phyloP scores from a whole-genome alignment of 2,113 vertebrate species.

The Rhipidura dahli region DNA sequence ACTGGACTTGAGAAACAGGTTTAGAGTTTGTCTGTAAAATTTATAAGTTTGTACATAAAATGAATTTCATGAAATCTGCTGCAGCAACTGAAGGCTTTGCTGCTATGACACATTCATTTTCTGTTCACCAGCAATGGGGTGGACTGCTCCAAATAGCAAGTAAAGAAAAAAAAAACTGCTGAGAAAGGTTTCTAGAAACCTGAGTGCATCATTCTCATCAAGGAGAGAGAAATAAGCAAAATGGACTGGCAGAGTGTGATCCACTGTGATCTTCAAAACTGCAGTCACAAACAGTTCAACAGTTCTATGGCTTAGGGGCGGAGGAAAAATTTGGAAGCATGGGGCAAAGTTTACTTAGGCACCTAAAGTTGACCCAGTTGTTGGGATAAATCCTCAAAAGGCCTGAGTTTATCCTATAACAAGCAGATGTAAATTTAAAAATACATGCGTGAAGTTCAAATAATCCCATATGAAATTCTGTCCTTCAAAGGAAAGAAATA shows the following conservation, averaged over 20 bases:
- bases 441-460: not conserved
- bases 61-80: not conserved
- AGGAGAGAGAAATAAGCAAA: not conserved
- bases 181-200: not conserved
- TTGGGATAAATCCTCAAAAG: not conserved
- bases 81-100: not conserved
- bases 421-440: not conserved
- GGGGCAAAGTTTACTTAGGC: not conserved
- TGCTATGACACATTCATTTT: not conserved
- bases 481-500: not conserved
- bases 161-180: not conserved
- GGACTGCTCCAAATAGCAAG: not conserved
- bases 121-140: not conserved
- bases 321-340: not conserved
- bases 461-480: not conserved
- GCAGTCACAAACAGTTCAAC: not conserved
- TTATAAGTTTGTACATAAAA: not conserved
- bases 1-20: not conserved
- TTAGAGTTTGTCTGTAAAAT: not conserved
- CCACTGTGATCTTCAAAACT: not conserved
- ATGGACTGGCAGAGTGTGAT: not conserved
- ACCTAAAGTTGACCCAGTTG: not conserved
- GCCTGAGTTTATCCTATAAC: not conserved
- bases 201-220: not conserved
- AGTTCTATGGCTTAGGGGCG: rapidly evolving